A percentile compares a stretch with the other conserved stretches of the same genome.
Conservation (phyloP, 2,113 vertebrate genomes). For the Xenopus laevis region DNA sequence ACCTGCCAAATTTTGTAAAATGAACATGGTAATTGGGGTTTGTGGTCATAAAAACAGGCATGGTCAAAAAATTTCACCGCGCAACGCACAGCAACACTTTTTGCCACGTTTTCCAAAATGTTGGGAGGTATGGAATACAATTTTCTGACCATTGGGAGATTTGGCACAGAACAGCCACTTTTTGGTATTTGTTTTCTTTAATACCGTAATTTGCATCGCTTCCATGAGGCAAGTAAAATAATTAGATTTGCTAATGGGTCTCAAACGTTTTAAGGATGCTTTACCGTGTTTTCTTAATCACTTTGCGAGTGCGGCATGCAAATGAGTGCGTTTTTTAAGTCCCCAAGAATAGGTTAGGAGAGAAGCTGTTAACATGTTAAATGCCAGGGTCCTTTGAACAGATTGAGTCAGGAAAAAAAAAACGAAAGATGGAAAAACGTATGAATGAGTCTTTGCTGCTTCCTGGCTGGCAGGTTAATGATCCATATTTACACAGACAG, state of each 20-base stretch:
- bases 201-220: neutral
- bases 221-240: neutral
- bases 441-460: slow-evolving; percentile 18
- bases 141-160: too few species aligned
- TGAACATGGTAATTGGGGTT: too few species aligned
- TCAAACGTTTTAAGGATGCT: neutral
- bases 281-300: neutral
- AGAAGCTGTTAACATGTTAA: neutral
- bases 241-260: neutral
- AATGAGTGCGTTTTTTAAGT: neutral
- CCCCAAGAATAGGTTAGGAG: neutral
- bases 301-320: neutral
- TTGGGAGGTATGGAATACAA: too few species aligned
- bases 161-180: neutral
- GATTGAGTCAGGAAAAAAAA: neutral
- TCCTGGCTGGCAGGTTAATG: slow-evolving; percentile 39
- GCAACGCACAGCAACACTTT: too few species aligned
- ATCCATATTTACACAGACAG: slow-evolving; percentile 36
- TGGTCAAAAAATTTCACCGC: too few species aligned
- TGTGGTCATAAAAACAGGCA: too few species aligned
- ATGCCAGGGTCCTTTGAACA: neutral
- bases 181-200: neutral
- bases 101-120: too few species aligned
- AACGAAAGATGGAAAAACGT: neutral
- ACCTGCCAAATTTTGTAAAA: too few species aligned